These are phyloP conservation scores for Meliscaeva auricollis DNA, from an alignment of 2,888 invertebrate species.

Conservation along the genomic window DNA sequence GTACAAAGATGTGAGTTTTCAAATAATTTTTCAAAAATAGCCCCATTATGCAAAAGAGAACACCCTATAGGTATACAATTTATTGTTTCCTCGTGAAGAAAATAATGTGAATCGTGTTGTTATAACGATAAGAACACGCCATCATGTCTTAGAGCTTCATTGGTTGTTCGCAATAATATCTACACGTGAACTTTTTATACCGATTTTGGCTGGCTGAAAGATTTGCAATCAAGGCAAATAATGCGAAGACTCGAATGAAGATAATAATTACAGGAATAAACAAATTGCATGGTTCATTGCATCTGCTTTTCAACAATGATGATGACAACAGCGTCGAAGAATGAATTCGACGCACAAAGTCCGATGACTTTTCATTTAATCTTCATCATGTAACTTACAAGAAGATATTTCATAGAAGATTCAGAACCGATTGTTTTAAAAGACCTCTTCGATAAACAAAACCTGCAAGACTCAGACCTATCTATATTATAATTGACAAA, in stretches of 20 bases:
- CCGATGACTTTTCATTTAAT: conserved; percentile 16
- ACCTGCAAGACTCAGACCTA: no score
- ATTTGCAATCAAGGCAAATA: conserved; percentile 64
- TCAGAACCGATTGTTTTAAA: no score
- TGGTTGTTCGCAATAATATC: background rate
- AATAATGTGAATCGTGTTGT: conserved; percentile 23
- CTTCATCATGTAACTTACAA: background rate
- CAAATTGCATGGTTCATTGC: conserved; percentile 72
- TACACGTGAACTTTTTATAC: background rate
- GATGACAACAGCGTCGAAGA: background rate
- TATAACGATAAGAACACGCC: conserved; percentile 34
- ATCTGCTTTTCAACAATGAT: conserved; percentile 54
- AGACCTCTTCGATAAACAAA: no score
- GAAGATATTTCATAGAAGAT: no score
- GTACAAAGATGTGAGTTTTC: no score
- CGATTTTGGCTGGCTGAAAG: conserved; percentile 5
- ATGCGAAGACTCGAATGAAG: conserved; percentile 59
- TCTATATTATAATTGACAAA: no score
- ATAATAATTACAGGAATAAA: conserved; percentile 66
- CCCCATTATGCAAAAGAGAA: no score
- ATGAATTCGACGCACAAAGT: background rate
- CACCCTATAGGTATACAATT: background rate
- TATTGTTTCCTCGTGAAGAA: background rate
- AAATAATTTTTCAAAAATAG: no score
- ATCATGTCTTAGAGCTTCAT: background rate